These are phyloP conservation scores for Melanaphis sacchari DNA, from an alignment of 1,140 invertebrate species.

Conservation along the genomic window DNA sequence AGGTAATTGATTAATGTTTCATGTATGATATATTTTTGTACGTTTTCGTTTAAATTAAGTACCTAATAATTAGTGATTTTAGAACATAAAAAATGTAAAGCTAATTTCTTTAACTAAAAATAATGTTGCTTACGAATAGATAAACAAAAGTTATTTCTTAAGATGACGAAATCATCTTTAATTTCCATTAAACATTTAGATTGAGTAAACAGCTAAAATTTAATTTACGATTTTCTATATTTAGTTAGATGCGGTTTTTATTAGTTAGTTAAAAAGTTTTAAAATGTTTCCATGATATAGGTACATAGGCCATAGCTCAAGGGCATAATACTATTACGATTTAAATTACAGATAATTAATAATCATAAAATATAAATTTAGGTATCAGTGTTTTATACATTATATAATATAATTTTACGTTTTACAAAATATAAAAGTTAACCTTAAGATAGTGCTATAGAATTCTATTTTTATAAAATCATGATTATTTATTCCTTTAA, in stretches of 20 bases:
- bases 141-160: conserved; percentile 7
- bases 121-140: not conserved
- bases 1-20: not conserved
- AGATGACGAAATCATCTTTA: not conserved
- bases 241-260: not conserved
- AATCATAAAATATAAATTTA: no score
- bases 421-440: no score
- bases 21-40: no score
- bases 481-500: no score
- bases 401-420: no score
- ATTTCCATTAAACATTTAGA: not conserved
- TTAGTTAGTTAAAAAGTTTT: not conserved
- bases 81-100: not conserved
- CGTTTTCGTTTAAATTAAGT: not conserved
- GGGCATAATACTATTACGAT: no score
- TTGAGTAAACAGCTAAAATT: not conserved
- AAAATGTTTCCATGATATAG: not conserved
- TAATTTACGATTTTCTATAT: conserved; percentile 14
- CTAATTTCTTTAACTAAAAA: not conserved
- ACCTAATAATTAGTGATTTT: not conserved
- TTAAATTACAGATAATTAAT: no score
- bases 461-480: no score
- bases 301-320: no score
- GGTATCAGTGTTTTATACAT: no score
- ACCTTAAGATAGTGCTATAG: no score